Base-by-base conservation (phyloP, 2,888 invertebrate species). In the Sisyra terminalis region DNA sequence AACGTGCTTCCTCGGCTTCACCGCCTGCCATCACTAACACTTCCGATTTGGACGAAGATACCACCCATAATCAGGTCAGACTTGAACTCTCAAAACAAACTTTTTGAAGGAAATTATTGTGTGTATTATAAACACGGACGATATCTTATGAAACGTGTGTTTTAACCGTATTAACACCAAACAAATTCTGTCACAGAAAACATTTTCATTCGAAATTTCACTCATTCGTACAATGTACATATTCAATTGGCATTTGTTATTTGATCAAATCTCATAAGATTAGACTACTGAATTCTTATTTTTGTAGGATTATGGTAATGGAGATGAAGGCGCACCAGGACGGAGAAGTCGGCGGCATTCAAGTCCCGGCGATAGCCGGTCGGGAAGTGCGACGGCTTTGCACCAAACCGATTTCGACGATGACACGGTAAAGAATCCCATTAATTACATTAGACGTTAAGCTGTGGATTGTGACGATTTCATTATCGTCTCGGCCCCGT, bases 291-390 rank as follows among this genome's bases (percentile, higher is more conserved):
- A 11, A 31, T 31, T 15, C n/a, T 16, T 31, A 31, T 14, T 14
- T 15, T 18, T 55, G 4, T 65, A 81, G 78, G 81, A 81, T 60
- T 81, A 79, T 58, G 63, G 63, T 48, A 68, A 67, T 52, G 69
- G 65, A 13, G 61, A 68, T 58, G 78, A 78, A 50, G 75, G 73
- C 55, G 75, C 75, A 55, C 57, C 64, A 4, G 68, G 68, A 18
- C 55, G 66, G 48, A 57, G 68, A 42, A 69, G 72, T 47, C 65
- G 79, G 50, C 65, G 79, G 48, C 79, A 78, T 61, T 79, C 78
- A 38, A 79, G 78, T 48, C 79, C 78, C 39, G 76, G 77, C 46
- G 75, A 75, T 53, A 75, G 78, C 17, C 63, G 77, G 50, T 72
- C 77, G 50, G 78, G 77, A 58, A 75, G 75, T 59, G 71, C 74